phyloP scores from a whole-genome alignment of 2,797 vertebrate genomes.

The Myripristis murdjan region DNA sequence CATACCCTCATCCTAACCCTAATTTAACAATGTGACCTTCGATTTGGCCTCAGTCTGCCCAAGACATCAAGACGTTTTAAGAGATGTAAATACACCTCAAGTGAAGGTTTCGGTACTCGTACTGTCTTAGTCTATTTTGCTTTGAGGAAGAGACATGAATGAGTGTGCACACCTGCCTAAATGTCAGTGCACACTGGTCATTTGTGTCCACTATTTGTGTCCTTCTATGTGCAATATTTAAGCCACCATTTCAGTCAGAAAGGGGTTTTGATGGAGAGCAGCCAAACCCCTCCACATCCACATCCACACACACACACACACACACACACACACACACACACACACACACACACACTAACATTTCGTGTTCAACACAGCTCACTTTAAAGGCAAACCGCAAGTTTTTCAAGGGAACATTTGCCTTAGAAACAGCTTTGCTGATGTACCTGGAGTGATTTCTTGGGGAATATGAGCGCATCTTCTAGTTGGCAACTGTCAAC shows the following conservation, averaged over 20 bases:
- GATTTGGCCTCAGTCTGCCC: slow-evolving; percentile 12
- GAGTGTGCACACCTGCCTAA: neutral
- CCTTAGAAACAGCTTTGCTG: neutral
- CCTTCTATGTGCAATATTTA: too few relatives aligned
- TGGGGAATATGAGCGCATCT: neutral
- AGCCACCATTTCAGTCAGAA: too few relatives aligned
- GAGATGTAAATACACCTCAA: neutral
- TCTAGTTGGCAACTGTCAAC: slow-evolving; percentile 26
- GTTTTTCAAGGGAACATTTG: neutral
- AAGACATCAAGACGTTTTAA: neutral
- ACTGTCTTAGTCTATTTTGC: neutral
- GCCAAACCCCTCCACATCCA: too few relatives aligned
- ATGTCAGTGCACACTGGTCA: too few relatives aligned
- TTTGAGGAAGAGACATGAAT: neutral
- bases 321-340: too few relatives aligned
- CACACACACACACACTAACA: too few relatives aligned
- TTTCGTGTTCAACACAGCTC: too few relatives aligned
- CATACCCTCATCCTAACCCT: slow-evolving; percentile 1
- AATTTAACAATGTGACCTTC: slow-evolving; percentile 15
- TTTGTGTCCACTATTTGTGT: too few relatives aligned
- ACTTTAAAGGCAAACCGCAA: too few relatives aligned
- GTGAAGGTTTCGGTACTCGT: neutral
- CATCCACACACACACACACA: too few relatives aligned
- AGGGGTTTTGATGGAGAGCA: too few relatives aligned
- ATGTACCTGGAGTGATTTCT: neutral